A percentile compares a stretch with the other conserved stretches of the same genome.
phyloP scores from a whole-genome alignment of 2,113 vertebrate species.

The Oncorhynchus nerka region DNA sequence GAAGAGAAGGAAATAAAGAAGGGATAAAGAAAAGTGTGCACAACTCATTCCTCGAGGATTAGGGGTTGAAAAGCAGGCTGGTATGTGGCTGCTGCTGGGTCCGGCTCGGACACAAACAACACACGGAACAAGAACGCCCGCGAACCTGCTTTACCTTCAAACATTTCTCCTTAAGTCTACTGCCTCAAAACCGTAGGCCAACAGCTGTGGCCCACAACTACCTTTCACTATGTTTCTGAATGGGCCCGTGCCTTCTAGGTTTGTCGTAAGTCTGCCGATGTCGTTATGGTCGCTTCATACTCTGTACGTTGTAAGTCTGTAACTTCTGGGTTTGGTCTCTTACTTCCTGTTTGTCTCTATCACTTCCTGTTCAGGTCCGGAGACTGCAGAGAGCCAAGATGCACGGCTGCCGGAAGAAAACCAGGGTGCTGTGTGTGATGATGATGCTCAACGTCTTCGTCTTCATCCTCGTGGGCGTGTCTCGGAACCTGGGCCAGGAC shows the following conservation, averaged over 20 bases:
- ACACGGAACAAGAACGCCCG: background rate
- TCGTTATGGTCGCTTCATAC: background rate
- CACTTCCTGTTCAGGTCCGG: conserved; percentile 46
- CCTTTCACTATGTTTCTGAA: conserved; percentile 43
- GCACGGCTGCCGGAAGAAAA: conserved; percentile 78
- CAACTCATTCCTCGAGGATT: conserved; percentile 35
- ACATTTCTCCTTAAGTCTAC: background rate
- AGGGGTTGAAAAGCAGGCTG: conserved; percentile 22
- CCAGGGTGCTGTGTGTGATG: conserved; percentile 78
- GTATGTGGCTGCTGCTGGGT: conserved; percentile 24
- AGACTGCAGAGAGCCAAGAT: conserved; percentile 67
- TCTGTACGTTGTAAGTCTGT: background rate
- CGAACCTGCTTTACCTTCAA: background rate
- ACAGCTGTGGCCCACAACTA: background rate
- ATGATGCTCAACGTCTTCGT: conserved; percentile 85
- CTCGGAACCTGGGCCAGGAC: conserved; percentile 70
- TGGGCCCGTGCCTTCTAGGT: conserved; percentile 23
- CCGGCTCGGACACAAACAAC: background rate
- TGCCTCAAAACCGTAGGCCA: background rate
- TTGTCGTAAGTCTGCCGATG: conserved; percentile 26
- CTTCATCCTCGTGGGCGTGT: conserved; percentile 82
- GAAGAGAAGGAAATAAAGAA: background rate
- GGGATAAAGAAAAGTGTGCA: conserved; percentile 10
- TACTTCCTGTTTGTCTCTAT: background rate
- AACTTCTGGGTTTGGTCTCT: background rate